These are phyloP conservation scores for Lindbergichthys nudifrons DNA, from an alignment of 2,797 vertebrate genomes.

Conservation along the genomic window DNA sequence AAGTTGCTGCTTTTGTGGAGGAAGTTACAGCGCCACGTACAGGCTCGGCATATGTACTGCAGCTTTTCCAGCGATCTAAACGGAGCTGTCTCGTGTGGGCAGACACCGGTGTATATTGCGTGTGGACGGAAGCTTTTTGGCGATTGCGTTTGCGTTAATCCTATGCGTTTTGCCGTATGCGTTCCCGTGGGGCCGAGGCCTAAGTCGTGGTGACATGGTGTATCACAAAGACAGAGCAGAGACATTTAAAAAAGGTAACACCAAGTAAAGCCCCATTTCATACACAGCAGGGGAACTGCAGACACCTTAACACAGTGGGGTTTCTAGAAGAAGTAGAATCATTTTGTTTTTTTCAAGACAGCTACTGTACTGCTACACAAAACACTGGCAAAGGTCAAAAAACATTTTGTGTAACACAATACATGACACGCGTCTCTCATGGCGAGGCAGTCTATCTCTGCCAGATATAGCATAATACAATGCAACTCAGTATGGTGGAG, in stretches of 20 bases:
- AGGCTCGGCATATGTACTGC: no score
- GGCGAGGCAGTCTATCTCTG: slow-evolving; percentile 7
- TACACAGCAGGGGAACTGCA: slow-evolving; percentile 34
- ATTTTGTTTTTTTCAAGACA: slow-evolving; percentile 38
- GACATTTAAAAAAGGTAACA: slow-evolving; percentile 25
- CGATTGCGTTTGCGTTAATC: no score
- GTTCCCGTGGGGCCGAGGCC: no score
- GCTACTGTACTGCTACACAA: slow-evolving; percentile 27
- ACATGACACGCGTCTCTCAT: slow-evolving; percentile 25
- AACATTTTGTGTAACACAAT: slow-evolving; percentile 43
- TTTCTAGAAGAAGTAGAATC: slow-evolving; percentile 11
- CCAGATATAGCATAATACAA: neutral
- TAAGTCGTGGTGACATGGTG: neutral
- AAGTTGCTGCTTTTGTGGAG: no score
- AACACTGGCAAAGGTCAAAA: slow-evolving; percentile 52
- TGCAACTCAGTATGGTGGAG: neutral
- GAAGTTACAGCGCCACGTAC: no score
- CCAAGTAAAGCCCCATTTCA: slow-evolving; percentile 33
- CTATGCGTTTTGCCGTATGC: no score
- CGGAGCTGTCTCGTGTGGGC: no score
- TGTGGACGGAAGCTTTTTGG: no score
- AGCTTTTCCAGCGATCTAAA: no score
- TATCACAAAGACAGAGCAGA: slow-evolving; percentile 8
- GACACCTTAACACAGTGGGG: slow-evolving; percentile 32
- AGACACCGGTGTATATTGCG: no score